Base-by-base conservation (phyloP, 2,888 invertebrate genomes). In the Eueremaeus valkanovi region DNA sequence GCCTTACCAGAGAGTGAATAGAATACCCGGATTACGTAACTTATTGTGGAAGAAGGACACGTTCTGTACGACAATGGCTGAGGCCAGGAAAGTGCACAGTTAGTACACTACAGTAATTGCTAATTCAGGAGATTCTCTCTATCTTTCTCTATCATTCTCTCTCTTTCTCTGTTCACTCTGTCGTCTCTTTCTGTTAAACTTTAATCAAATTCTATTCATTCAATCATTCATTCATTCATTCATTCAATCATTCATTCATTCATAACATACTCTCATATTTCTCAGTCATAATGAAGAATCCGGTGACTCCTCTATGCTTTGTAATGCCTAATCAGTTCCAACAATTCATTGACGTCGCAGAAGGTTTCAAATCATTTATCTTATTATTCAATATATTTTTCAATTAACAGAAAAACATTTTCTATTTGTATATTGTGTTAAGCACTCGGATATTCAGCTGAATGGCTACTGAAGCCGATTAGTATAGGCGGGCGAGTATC, bases 301-400 rank as follows among this genome's bases (percentile, higher is more conserved):
- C 76, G 18, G 76, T 79, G 9, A 74, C 80, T 8, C 80, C 80
- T 0, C 76, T 79, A 8, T 83, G 83, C 78, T 83, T 81, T 78
- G 77, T 79, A 16, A 79, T 82, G 58, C 83, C 83, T 0, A 76
- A 79, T 21, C 81, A 82, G 75, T 80, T 79, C 73, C 80, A 81
- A 61, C 79, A 80, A 58, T 81, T 82, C 73, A 77, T 81, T 8
- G 80, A 81, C 42, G 80, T 80, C 1, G 81, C 81, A 9, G 81
- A 81, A 74, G 81, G 36, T 36, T 18, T 73, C 36, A 2, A 58
- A 61, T 29, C 16, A 8, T 16, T 6, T 33, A 11, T 13, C 29
- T 61, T 29, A 29, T 61, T 24, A 24, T 61, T 51, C 6, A 51
- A 51, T 21, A 36, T 36, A 36, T 36, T 36, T 36, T 36, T 36